Base-by-base conservation (phyloP, 2,888 invertebrate species). In the Machimus rusticus region DNA sequence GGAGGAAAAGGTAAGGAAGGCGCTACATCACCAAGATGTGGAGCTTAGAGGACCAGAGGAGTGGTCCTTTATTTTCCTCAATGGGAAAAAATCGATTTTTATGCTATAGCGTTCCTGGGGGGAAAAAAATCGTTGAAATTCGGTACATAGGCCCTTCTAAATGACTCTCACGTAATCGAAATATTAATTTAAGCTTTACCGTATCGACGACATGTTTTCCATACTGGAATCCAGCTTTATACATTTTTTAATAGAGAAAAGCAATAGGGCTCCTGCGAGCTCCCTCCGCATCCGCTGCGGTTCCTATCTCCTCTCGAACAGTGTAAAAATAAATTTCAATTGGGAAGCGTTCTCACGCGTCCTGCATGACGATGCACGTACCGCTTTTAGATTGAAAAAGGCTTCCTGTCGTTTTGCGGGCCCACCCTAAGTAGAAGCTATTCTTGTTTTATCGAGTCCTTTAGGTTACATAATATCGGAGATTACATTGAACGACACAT, bases 131-230 rank as follows among this genome's bases (percentile, higher is more conserved):
- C 66, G 28, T 66, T 66, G 19, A 66, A 66, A 37, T 76, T 76
- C 37, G 76, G 34, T 79, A 79, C 79, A 79, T 79, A 34, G 79
- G 31, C 46, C 23, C 23, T 31, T 31, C 46, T 46, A 46, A 79
- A 79, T 79, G 79, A 51, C 51, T 79, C 51, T 51, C 79, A 79
- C 79, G 79, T 79, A 79, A 79, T 51, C 79, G 79, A 79, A 79
- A 79, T 79, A 79, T 79, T 79, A 79, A 79, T 79, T 79, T 79
- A 79, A 79, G 79, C n/a, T 28, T 46, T 34, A 14, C 46, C 31
- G 79, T 79, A 79, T 79, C 79, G 79, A 79, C 19, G 51, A 79
- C 79, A 79, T 79, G 79, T 28, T 79, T 79, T 79, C 46, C 79
- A 79, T 79, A 79, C 79, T 12, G 51, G 79, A 79, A 51, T 79